Evolutionary conservation across 1,140 invertebrate species (phyloP).

Genomic region (Dysdera silvatica): DNA sequence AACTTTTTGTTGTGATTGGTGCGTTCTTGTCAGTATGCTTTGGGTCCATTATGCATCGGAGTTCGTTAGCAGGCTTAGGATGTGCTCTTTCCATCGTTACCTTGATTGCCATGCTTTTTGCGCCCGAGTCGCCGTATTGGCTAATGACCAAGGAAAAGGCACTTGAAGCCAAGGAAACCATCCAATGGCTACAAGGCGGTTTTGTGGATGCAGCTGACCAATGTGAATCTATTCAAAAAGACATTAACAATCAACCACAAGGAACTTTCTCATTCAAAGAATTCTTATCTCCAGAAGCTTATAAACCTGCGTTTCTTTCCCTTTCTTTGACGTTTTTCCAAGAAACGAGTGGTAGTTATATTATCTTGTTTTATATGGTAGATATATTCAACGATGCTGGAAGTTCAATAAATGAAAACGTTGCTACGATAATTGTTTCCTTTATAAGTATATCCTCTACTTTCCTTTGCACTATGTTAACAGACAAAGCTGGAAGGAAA

Average conservation of each 20-base stretch:
- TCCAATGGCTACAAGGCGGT: conserved; percentile 24
- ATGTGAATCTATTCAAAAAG: conserved; percentile 10
- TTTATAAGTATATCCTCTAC: conserved; percentile 79
- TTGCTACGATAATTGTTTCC: conserved; percentile 72
- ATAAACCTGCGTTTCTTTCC: conserved; percentile 65
- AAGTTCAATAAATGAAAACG: conserved; percentile 51
- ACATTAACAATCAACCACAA: conserved; percentile 32
- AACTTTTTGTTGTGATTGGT: conserved; percentile 68
- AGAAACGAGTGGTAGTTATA: conserved; percentile 84
- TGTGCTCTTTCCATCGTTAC: conserved; percentile 56
- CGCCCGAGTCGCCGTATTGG: conserved; percentile 34
- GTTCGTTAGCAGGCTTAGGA: conserved; percentile 47
- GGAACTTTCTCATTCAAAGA: conserved; percentile 44
- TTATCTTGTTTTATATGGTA: conserved; percentile 83
- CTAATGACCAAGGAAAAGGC: conserved; percentile 18
- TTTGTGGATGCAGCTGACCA: conserved; percentile 17
- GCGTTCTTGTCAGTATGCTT: conserved; percentile 41
- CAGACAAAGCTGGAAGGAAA: conserved; percentile 74
- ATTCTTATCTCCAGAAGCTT: conserved; percentile 57
- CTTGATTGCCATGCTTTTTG: conserved; percentile 46
- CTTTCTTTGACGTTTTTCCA: conserved; percentile 87
- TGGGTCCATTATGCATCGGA: conserved; percentile 3
- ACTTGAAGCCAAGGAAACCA: conserved; percentile 14
- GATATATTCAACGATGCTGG: conserved; percentile 64
- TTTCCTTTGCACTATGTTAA: conserved; percentile 68